Conservation (phyloP, 2,797 vertebrate genomes). For the Pogoniulus pusillus region DNA sequence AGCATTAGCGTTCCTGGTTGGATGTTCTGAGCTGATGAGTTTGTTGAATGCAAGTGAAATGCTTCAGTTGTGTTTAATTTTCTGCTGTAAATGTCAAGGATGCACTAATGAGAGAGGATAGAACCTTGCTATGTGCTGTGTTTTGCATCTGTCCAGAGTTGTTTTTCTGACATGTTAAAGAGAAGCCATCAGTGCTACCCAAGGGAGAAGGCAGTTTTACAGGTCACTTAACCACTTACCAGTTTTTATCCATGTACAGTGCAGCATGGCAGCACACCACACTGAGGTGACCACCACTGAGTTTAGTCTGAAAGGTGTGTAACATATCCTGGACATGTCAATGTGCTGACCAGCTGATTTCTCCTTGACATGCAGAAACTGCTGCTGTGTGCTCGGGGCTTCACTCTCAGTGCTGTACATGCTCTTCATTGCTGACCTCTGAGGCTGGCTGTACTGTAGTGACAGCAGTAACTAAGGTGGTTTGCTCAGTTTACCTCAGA, state of each 20-base stretch:
- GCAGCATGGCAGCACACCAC: neutral
- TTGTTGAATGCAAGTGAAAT: conserved; percentile 45
- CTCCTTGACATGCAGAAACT: neutral
- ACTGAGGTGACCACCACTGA: neutral
- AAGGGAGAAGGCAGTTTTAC: conserved; percentile 38
- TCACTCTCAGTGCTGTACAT: neutral
- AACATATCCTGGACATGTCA: neutral
- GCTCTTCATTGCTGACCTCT: neutral
- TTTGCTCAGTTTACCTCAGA: neutral
- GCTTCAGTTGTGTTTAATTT: conserved; percentile 66
- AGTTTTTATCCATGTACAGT: neutral
- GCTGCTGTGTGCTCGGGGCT: neutral
- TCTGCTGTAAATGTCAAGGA: conserved; percentile 58
- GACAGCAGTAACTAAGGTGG: neutral
- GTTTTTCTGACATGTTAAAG: conserved; percentile 51
- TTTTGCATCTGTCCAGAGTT: neutral
- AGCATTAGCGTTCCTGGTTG: neutral
- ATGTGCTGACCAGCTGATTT: neutral
- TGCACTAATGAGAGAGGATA: conserved; percentile 49
- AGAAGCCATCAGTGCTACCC: conserved; percentile 6
- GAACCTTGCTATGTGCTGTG: conserved; percentile 11
- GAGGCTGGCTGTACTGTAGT: neutral
- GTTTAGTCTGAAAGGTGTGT: neutral
- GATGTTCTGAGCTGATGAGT: conserved; percentile 46
- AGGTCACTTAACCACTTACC: conserved; percentile 48